Evolutionary conservation across 2,888 invertebrate species (phyloP).

Genomic region (Gasteruption jaculator): DNA sequence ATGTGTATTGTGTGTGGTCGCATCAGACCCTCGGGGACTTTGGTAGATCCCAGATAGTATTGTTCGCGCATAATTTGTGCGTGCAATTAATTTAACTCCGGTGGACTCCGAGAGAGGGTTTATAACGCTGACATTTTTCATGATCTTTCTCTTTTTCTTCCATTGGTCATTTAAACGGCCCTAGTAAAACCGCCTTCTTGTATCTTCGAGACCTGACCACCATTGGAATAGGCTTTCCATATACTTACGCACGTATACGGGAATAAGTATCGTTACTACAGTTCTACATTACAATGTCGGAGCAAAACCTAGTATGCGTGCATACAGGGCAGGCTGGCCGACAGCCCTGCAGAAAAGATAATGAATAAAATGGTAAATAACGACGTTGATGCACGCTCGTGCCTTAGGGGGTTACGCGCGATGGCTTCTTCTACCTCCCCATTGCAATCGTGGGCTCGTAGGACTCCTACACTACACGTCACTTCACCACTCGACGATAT

Average conservation of each 20-base stretch:
- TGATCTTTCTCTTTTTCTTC: too few species aligned
- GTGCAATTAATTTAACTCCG: conserved; percentile 41
- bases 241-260: too few species aligned
- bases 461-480: conserved; percentile 14
- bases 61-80: conserved; percentile 40
- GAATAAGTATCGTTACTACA: too few species aligned
- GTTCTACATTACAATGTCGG: too few species aligned
- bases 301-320: too few species aligned
- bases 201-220: too few species aligned
- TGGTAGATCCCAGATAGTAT: conserved; percentile 43
- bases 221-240: too few species aligned
- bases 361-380: conserved; percentile 35
- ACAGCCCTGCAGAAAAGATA: conserved; percentile 23
- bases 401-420: conserved; percentile 16
- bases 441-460: too few species aligned
- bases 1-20: conserved; percentile 45
- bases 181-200: too few species aligned
- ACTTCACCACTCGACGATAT: conserved; percentile 20
- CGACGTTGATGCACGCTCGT: conserved; percentile 21
- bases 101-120: conserved; percentile 22
- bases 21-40: conserved; percentile 27
- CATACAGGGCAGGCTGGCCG: conserved; percentile 11
- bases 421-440: conserved; percentile 13
- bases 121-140: conserved; percentile 32
- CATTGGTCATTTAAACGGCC: too few species aligned